Evolutionary conservation across 2,888 invertebrate species (phyloP).

Genomic region (Girardia tigrina): DNA sequence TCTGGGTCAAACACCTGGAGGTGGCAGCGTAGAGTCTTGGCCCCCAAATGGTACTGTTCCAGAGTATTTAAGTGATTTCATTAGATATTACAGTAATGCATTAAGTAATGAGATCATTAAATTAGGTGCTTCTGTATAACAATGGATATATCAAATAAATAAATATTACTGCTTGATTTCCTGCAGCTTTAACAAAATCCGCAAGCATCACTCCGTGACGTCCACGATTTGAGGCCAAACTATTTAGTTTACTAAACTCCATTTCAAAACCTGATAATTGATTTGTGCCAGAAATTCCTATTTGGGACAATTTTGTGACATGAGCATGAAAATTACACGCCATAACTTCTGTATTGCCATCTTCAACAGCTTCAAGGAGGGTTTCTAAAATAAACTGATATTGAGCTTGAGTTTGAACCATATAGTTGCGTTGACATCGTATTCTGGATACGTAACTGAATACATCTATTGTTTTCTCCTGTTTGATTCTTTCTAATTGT

Average conservation of each 20-base stretch:
- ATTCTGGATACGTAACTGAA: conserved; percentile 96
- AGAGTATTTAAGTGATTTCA: too few species aligned
- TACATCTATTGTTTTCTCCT: conserved; percentile 93
- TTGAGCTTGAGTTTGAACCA: conserved; percentile 95
- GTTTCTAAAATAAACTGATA: conserved; percentile 99
- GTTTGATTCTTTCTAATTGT: conserved; percentile 87
- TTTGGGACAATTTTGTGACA: conserved; percentile 80
- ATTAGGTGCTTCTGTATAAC: too few species aligned
- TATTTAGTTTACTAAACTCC: conserved; percentile 59
- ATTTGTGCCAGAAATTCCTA: conserved; percentile 43
- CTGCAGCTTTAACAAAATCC: neutral
- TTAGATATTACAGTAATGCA: too few species aligned
- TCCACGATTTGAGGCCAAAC: conserved; percentile 2
- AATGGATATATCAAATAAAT: too few species aligned
- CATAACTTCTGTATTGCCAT: conserved; percentile 81
- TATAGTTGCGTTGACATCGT: conserved; percentile 91
- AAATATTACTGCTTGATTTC: conserved; percentile 5
- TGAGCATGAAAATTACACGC: conserved; percentile 83
- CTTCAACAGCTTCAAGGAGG: conserved; percentile 81
- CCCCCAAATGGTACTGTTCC: too few species aligned
- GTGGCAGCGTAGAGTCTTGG: too few species aligned
- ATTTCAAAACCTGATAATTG: conserved; percentile 63
- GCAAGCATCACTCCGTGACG: conserved; percentile 4
- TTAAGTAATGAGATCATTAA: too few species aligned
- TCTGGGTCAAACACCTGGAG: too few species aligned